Evolutionary conservation across 2,113 vertebrate genomes (phyloP).

Genomic region (Sander lucioperca): DNA sequence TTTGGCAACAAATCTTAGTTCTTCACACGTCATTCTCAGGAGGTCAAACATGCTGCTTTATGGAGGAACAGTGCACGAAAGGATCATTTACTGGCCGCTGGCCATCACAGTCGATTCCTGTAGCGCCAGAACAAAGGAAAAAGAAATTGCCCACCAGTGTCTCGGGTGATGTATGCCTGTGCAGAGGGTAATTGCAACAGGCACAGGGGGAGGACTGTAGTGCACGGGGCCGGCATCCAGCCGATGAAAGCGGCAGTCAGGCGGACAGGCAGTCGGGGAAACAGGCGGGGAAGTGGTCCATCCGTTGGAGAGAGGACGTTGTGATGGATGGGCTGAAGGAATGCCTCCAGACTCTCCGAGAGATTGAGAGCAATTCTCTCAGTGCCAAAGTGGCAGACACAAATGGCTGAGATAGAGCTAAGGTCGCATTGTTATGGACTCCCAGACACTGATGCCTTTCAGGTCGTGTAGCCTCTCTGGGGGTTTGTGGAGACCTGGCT

Average conservation of each 20-base stretch:
- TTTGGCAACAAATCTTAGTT: conserved; percentile 51
- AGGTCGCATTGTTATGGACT: conserved; percentile 69
- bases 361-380: conserved; percentile 70
- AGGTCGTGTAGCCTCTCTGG: conserved; percentile 45
- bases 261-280: conserved; percentile 35
- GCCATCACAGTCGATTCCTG: conserved; percentile 37
- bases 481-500: conserved; percentile 37
- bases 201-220: conserved; percentile 33
- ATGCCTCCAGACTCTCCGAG: conserved; percentile 64
- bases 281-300: conserved; percentile 59
- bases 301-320: conserved; percentile 55
- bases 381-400: conserved; percentile 77
- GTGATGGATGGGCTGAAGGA: conserved; percentile 73
- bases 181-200: conserved; percentile 69
- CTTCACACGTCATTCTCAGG: conserved; percentile 9
- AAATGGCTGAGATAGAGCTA: conserved; percentile 67
- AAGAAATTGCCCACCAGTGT: conserved; percentile 40
- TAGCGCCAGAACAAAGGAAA: conserved; percentile 35
- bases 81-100: conserved; percentile 19
- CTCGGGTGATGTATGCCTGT: conserved; percentile 55
- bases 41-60: conserved; percentile 46
- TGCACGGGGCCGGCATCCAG: conserved; percentile 40
- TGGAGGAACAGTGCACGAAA: conserved; percentile 11
- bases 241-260: conserved; percentile 37
- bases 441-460: conserved; percentile 64